Percentiles rank a stretch among this genome's conserved stretches.
Evolutionary conservation across 2,113 vertebrate species (phyloP).

Genomic region (Poecilia latipinna): DNA sequence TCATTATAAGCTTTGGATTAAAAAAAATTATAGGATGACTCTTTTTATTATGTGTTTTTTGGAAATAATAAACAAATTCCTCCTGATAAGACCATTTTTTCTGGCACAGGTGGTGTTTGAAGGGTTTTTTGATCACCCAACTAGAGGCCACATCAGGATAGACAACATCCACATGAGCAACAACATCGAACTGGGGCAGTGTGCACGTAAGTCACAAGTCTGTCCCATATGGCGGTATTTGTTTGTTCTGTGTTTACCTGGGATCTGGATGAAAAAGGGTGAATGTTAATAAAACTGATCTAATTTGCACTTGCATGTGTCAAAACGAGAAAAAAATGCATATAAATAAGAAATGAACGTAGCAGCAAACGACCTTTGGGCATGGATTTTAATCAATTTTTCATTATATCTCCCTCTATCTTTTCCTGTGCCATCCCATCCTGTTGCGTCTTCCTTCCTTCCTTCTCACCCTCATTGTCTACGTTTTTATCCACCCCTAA

Average conservation of each 20-base stretch:
- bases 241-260: slow-evolving; percentile 26
- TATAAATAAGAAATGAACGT: slow-evolving; percentile 61
- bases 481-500: neutral
- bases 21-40: too few relatives aligned
- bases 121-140: slow-evolving; percentile 88
- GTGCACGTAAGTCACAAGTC: slow-evolving; percentile 87
- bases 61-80: neutral
- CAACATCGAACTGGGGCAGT: slow-evolving; percentile 88
- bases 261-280: slow-evolving; percentile 16
- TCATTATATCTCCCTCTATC: slow-evolving; percentile 71
- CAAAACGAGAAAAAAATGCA: slow-evolving; percentile 3
- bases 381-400: slow-evolving; percentile 79
- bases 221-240: neutral
- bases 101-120: slow-evolving; percentile 91
- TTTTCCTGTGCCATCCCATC: slow-evolving; percentile 36
- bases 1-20: too few relatives aligned
- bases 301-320: slow-evolving; percentile 31
- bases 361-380: slow-evolving; percentile 77
- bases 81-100: slow-evolving; percentile 9
- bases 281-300: slow-evolving; percentile 28
- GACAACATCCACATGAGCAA: slow-evolving; percentile 94
- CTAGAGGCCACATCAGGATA: slow-evolving; percentile 88
- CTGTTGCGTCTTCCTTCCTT: slow-evolving; percentile 19
- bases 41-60: neutral
- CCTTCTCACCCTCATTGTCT: slow-evolving; percentile 10